A percentile compares a stretch with the other conserved stretches of the same genome.
Conservation (phyloP, 2,113 vertebrate genomes). For the Gila orcuttii region DNA sequence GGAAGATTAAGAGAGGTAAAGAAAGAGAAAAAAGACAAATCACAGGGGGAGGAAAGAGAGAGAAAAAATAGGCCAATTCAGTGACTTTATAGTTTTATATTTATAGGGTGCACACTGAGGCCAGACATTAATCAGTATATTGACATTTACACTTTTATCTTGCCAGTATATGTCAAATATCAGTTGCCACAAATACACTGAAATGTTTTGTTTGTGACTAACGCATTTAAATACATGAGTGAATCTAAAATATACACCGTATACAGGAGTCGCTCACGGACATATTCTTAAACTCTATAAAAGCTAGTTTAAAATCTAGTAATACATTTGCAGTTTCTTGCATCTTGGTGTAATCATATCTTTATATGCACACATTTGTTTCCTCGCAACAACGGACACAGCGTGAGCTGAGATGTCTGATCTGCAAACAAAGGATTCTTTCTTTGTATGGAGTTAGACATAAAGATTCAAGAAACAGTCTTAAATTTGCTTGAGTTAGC, state of each 20-base stretch:
- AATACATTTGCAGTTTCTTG: neutral
- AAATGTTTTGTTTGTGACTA: neutral
- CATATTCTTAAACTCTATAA: neutral
- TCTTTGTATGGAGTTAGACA: neutral
- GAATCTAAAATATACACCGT: neutral
- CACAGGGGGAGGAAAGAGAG: conserved; percentile 2
- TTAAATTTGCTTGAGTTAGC: neutral
- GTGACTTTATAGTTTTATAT: conserved; percentile 18
- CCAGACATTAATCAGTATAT: conserved; percentile 14
- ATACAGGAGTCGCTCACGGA: too few species aligned
- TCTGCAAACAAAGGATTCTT: neutral
- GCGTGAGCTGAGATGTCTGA: neutral
- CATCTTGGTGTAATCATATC: neutral
- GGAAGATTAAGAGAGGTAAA: conserved; percentile 53
- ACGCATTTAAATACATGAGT: neutral
- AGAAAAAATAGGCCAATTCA: conserved; percentile 8
- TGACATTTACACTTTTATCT: conserved; percentile 12
- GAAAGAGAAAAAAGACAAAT: neutral
- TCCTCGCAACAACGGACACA: neutral
- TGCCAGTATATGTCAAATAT: neutral
- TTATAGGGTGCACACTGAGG: conserved; percentile 2
- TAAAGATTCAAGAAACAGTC: neutral
- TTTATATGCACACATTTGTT: too few species aligned
- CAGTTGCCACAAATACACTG: neutral
- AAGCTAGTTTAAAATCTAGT: neutral